Evolutionary conservation across 2,888 invertebrate genomes (phyloP), one percentile per base, ranked within the genome.

Genomic region (Drosophila flavopinicola): DNA sequence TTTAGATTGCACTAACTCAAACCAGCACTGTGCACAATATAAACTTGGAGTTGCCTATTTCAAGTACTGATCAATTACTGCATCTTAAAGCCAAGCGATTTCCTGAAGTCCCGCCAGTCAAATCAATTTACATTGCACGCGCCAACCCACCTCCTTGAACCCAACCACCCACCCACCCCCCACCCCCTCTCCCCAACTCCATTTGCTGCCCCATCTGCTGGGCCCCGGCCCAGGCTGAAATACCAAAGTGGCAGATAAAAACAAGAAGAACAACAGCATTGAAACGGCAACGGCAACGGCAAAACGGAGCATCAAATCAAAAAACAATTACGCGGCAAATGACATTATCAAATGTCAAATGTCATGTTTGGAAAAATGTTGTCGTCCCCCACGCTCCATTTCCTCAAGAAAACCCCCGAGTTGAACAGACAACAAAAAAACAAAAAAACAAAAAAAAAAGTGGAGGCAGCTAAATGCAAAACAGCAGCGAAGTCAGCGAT

Each of bases 261-360:
- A 56, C 37, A 66, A 39, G 30, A 66, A 51, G 51, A 57, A 65
- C 30, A 49, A 52, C 25, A 39, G 51, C 61, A 42, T 49, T 56
- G 49, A 57, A 61, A 61, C 32, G 56, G 53, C 38, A 57, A 68
- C 39, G 60, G 56, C 47, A 74, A 60, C 15, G 73, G 64, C 42
- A 64, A 44, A 57, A 41, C 56, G 61, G 47, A 52, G 70, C 85
- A 74, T 78, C 82, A 82, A 82, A 85, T 82, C 82, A 82, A 82
- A 82, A 80, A 82, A 82, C 85, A 82, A 82, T 82, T 82, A 82
- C 85, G 83, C 75, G 82, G 85, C 83, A 85, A 83, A 85, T 83
- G 83, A 83, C 85, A 83, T 83, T 83, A 83, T 83, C 83, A 83
- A 83, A 83, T 83, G 83, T 85, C 82, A 83, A 83, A 83, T 79